phyloP scores from a whole-genome alignment of 2,113 vertebrate species.

The Phyllostomus discolor region DNA sequence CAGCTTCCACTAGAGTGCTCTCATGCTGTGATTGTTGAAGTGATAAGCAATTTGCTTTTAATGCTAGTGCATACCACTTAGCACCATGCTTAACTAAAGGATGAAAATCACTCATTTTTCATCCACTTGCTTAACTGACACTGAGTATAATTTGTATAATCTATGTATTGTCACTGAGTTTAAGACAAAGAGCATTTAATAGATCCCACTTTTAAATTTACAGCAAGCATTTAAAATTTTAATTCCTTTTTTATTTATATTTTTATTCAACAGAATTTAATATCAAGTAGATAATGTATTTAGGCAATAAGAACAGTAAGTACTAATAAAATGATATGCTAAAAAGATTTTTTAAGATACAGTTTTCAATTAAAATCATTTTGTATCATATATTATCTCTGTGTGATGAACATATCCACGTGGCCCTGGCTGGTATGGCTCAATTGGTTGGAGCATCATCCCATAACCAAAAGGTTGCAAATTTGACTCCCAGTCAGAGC shows the following conservation, averaged over 20 bases:
- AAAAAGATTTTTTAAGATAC: constrained; percentile 77
- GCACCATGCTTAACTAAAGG: constrained; percentile 82
- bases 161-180: constrained; percentile 76
- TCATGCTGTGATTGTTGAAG: constrained; percentile 84
- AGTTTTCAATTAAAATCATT: constrained; percentile 78
- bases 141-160: constrained; percentile 60
- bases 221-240: constrained; percentile 79
- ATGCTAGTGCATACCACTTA: constrained; percentile 81
- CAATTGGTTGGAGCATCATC: too few species aligned
- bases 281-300: constrained; percentile 76
- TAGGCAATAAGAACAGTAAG: constrained; percentile 76
- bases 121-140: constrained; percentile 79
- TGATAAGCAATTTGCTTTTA: constrained; percentile 87
- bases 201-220: constrained; percentile 76
- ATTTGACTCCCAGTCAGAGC: too few species aligned
- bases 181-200: constrained; percentile 69
- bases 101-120: constrained; percentile 85
- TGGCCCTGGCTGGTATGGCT: too few species aligned
- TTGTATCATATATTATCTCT: constrained; percentile 38
- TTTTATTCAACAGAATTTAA: constrained; percentile 78
- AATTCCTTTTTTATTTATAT: constrained; percentile 77
- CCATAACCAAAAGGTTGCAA: too few species aligned
- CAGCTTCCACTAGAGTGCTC: constrained; percentile 74
- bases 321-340: constrained; percentile 76
- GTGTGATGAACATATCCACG: constrained; percentile 1